phyloP scores from a whole-genome alignment of 2,888 invertebrate genomes.

The Agonopterix alstromeriana region DNA sequence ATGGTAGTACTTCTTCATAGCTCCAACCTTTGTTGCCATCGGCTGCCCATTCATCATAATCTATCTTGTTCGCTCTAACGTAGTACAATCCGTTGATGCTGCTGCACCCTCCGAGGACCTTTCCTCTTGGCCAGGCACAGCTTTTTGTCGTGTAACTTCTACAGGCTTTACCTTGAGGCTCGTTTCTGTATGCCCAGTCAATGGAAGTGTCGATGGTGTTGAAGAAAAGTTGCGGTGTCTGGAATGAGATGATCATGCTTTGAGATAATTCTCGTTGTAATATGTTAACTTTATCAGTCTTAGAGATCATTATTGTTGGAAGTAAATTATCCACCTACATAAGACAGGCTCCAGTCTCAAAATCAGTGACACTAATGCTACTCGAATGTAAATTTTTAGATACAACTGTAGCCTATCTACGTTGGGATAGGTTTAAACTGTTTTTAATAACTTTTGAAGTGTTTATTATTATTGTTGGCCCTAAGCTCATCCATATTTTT shows the following conservation, averaged over 20 bases:
- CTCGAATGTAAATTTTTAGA: too few species aligned
- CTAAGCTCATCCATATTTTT: too few species aligned
- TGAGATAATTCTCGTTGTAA: too few species aligned
- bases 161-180: conserved; percentile 55
- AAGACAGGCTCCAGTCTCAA: too few species aligned
- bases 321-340: too few species aligned
- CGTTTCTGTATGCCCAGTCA: conserved; percentile 77
- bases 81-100: conserved; percentile 78
- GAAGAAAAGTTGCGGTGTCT: conserved; percentile 41
- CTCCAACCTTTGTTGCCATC: conserved; percentile 75
- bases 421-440: too few species aligned
- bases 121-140: conserved; percentile 79
- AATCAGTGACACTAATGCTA: too few species aligned
- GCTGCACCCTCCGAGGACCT: conserved; percentile 77
- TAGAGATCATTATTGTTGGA: too few species aligned
- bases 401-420: too few species aligned
- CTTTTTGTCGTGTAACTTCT: conserved; percentile 45
- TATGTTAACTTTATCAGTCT: too few species aligned
- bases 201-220: conserved; percentile 32
- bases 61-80: conserved; percentile 68
- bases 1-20: conserved; percentile 69
- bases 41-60: conserved; percentile 75
- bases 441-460: too few species aligned
- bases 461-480: too few species aligned
- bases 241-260: conserved; percentile 3